A percentile compares a stretch with the other conserved stretches of the same genome.
phyloP scores from a whole-genome alignment of 2,888 invertebrate genomes.

The Drosophila anceps region DNA sequence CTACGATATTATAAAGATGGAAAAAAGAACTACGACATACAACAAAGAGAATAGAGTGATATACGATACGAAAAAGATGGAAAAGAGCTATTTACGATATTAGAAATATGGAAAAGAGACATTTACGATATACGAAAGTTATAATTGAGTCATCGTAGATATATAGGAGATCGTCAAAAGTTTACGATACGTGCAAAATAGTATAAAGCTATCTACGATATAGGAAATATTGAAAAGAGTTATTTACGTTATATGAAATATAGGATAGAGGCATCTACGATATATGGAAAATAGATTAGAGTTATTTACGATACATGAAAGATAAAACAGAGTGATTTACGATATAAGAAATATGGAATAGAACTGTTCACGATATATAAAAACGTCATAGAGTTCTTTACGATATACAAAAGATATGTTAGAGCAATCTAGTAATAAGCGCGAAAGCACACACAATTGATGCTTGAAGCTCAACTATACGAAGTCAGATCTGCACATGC shows the following conservation, averaged over 20 bases:
- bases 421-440: too few species aligned
- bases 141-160: not conserved
- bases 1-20: not conserved
- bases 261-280: too few species aligned
- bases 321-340: not conserved
- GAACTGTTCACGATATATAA: too few species aligned
- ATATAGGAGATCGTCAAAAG: not conserved
- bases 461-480: not conserved
- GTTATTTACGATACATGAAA: not conserved
- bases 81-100: not conserved
- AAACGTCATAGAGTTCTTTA: too few species aligned
- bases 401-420: too few species aligned
- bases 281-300: not conserved
- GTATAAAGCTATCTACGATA: not conserved
- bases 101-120: not conserved
- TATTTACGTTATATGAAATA: not conserved
- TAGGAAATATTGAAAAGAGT: not conserved
- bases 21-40: not conserved
- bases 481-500: not conserved
- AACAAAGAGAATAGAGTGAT: not conserved
- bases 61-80: not conserved
- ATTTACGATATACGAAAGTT: too few species aligned
- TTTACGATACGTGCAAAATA: not conserved
- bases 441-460: too few species aligned
- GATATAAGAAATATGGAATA: too few species aligned